phyloP scores from a whole-genome alignment of 2,888 invertebrate species.

The Pachymerium ferrugineum region DNA sequence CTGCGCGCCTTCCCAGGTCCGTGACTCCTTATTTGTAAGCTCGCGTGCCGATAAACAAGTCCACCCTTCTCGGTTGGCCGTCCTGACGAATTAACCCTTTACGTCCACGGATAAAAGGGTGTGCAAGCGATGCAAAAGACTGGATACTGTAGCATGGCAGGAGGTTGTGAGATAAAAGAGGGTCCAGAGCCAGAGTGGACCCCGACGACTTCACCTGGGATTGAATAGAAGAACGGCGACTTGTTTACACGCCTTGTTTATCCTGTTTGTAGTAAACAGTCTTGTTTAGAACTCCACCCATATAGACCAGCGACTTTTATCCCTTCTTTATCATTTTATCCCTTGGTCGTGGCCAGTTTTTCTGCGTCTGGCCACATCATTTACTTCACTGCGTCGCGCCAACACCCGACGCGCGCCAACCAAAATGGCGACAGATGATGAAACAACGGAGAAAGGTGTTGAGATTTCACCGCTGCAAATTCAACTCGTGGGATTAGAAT shows the following conservation, averaged over 20 bases:
- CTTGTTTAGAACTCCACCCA: not conserved
- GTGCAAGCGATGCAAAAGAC: not conserved
- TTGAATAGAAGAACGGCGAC: constrained; percentile 5
- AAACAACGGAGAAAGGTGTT: too few species aligned
- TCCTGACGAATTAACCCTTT: constrained; percentile 33
- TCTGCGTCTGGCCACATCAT: not conserved
- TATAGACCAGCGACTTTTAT: not conserved
- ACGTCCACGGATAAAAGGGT: constrained; percentile 2
- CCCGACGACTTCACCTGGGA: constrained; percentile 18
- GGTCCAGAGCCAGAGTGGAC: not conserved
- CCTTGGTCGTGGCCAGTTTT: not conserved
- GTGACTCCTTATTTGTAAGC: constrained; percentile 6
- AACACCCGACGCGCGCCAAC: not conserved
- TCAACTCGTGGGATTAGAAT: too few species aligned
- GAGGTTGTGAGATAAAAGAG: constrained; percentile 14
- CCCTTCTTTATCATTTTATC: not conserved
- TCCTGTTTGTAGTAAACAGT: constrained; percentile 13
- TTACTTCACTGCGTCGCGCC: not conserved
- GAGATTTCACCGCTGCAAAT: too few species aligned
- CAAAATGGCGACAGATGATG: not conserved
- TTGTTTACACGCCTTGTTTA: constrained; percentile 21
- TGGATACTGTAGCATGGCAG: constrained; percentile 13
- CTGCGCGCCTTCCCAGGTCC: not conserved
- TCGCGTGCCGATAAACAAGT: constrained; percentile 10
- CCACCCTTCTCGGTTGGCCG: constrained; percentile 7